Conservation (phyloP, 1,140 invertebrate species). For the Halotydeus destructor region DNA sequence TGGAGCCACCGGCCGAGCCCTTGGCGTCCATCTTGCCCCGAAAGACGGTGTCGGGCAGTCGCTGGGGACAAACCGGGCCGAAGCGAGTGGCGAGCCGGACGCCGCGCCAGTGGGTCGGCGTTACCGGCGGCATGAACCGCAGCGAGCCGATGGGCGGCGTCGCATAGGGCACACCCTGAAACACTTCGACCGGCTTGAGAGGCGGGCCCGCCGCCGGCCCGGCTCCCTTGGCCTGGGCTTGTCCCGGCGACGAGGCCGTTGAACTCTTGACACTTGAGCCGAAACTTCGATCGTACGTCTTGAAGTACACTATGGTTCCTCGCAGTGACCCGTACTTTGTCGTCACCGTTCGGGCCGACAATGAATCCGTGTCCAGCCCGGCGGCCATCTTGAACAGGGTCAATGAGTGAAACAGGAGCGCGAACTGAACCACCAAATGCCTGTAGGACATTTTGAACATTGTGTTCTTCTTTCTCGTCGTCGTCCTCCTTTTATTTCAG, state of each 20-base stretch:
- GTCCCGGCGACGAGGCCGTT: neutral
- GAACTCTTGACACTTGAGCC: neutral
- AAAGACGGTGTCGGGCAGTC: constrained; percentile 13
- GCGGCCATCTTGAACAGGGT: too few species aligned
- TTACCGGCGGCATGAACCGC: constrained; percentile 36
- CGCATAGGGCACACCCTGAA: constrained; percentile 53
- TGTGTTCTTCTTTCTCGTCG: too few species aligned
- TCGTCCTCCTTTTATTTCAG: too few species aligned
- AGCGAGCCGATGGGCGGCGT: constrained; percentile 45
- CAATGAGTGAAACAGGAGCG: too few species aligned
- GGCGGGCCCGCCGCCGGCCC: too few species aligned
- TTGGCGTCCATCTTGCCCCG: too few species aligned
- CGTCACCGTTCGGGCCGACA: constrained; percentile 42
- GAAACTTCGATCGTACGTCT: neutral
- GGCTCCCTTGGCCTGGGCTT: too few species aligned
- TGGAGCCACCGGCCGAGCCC: too few species aligned
- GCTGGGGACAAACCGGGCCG: constrained; percentile 64
- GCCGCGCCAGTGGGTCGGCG: constrained; percentile 61
- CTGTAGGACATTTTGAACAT: too few species aligned
- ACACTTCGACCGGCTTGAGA: constrained; percentile 32
- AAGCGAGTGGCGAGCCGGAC: constrained; percentile 58
- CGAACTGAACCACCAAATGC: too few species aligned
- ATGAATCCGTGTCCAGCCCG: too few species aligned
- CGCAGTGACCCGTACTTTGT: constrained; percentile 75
- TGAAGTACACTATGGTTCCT: constrained; percentile 57